phyloP scores from a whole-genome alignment of 2,797 vertebrate genomes.

The Garrulus glandarius region DNA sequence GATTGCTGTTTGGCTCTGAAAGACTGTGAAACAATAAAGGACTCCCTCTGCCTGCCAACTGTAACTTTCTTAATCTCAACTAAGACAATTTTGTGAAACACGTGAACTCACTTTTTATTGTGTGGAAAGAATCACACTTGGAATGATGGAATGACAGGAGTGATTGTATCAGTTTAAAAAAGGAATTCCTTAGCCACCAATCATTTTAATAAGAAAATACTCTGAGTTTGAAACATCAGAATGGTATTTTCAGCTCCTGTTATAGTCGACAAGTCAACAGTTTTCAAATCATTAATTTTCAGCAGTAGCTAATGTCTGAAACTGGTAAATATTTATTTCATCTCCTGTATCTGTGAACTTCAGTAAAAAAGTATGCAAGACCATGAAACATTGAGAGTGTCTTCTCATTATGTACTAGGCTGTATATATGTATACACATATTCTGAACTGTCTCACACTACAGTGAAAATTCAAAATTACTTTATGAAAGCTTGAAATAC shows the following conservation, averaged over 20 bases:
- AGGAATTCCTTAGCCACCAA: neutral
- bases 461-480: neutral
- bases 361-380: neutral
- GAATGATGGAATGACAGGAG: neutral
- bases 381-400: neutral
- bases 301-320: neutral
- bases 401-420: neutral
- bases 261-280: neutral
- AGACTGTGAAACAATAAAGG: neutral
- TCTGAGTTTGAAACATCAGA: neutral
- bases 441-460: neutral
- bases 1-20: neutral
- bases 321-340: neutral
- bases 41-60: neutral
- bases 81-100: neutral
- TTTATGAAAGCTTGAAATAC: neutral
- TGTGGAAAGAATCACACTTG: neutral
- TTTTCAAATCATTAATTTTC: neutral
- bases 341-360: neutral
- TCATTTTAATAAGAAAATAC: neutral
- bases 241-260: neutral
- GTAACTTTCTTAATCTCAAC: neutral
- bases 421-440: rapidly evolving
- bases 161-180: neutral
- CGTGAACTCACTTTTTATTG: neutral